Percentiles rank a stretch among this genome's conserved stretches.
phyloP scores from a whole-genome alignment of 2,797 vertebrate species.

The Alauda arvensis region DNA sequence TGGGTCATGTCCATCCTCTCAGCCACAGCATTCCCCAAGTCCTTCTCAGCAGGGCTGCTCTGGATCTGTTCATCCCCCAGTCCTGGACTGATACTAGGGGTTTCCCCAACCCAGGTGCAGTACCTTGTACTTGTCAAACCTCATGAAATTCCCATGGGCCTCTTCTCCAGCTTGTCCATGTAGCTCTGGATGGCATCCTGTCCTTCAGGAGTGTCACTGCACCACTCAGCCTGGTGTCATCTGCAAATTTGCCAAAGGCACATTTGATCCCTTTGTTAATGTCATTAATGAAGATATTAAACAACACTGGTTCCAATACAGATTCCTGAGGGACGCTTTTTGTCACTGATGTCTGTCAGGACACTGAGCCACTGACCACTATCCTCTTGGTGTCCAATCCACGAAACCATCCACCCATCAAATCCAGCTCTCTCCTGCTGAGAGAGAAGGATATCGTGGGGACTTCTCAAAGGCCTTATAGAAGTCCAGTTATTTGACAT shows the following conservation, averaged over 20 bases:
- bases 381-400: not conserved
- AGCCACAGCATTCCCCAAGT: not conserved
- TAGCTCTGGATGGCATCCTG: accelerated
- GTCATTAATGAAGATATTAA: not conserved
- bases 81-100: accelerated
- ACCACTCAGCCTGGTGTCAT: not conserved
- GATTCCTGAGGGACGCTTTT: not conserved
- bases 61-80: not conserved
- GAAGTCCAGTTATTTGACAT: not conserved
- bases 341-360: not conserved
- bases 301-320: not conserved
- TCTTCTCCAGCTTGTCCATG: not conserved
- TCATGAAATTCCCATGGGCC: not conserved
- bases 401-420: not conserved
- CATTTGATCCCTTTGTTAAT: not conserved
- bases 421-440: not conserved
- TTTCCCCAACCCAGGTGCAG: not conserved
- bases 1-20: not conserved
- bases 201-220: not conserved
- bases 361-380: not conserved
- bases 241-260: not conserved
- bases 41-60: not conserved
- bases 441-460: not conserved
- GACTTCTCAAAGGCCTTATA: not conserved
- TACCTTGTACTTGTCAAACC: not conserved